Evolutionary conservation across 2,797 vertebrate species (phyloP).

Genomic region (Thunnus albacares): DNA sequence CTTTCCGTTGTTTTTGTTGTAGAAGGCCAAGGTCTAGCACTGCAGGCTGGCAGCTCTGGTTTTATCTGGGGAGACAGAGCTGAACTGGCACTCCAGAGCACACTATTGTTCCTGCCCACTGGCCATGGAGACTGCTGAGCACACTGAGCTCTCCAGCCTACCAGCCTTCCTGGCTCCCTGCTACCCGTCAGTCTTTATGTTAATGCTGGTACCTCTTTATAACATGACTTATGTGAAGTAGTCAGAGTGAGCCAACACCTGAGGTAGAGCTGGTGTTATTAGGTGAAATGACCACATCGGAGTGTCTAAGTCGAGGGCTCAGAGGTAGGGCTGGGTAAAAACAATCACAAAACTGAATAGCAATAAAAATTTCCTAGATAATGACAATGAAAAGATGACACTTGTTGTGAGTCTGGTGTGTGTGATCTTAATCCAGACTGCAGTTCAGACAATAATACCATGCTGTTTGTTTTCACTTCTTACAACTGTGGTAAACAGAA

Average conservation of each 20-base stretch:
- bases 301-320: background rate
- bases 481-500: background rate
- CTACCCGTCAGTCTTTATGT: background rate
- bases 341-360: background rate
- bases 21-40: conserved; percentile 24
- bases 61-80: conserved; percentile 50
- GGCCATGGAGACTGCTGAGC: conserved; percentile 47
- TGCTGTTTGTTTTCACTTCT: background rate
- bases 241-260: background rate
- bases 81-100: conserved; percentile 39
- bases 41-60: conserved; percentile 38
- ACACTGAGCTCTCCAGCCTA: conserved; percentile 28
- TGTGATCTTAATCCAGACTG: background rate
- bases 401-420: too few species aligned
- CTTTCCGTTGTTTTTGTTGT: conserved; percentile 30
- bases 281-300: background rate
- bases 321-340: background rate
- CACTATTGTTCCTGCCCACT: conserved; percentile 69
- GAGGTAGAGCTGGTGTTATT: background rate
- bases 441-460: background rate
- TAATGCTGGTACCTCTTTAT: background rate
- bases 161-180: conserved; percentile 28
- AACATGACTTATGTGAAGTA: background rate
- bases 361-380: background rate
- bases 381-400: background rate